Evolutionary conservation across 2,888 invertebrate species (phyloP).

Genomic region (Aphrophora alni): DNA sequence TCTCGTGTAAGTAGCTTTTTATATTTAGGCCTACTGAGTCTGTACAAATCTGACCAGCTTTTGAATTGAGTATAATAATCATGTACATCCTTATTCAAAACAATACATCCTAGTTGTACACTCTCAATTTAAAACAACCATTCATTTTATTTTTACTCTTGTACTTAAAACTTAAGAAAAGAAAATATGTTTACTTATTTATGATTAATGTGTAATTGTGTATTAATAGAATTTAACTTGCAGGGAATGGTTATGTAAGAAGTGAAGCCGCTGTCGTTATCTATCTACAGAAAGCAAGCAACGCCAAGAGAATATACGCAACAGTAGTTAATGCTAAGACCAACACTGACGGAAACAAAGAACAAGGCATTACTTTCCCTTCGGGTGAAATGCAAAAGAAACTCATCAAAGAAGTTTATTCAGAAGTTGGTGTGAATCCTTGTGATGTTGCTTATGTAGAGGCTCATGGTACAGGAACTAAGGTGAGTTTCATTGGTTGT

Average conservation of each 20-base stretch:
- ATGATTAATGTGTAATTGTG: too few relatives aligned
- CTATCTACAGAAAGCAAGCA: constrained; percentile 78
- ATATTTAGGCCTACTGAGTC: too few relatives aligned
- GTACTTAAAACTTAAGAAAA: too few relatives aligned
- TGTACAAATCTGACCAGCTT: too few relatives aligned
- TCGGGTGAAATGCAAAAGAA: constrained; percentile 80
- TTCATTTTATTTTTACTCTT: background rate
- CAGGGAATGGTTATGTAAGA: constrained; percentile 86
- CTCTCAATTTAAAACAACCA: too few relatives aligned
- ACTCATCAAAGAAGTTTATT: constrained; percentile 85
- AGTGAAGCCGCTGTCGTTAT: constrained; percentile 87
- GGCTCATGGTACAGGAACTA: constrained; percentile 98
- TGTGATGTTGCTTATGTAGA: constrained; percentile 88
- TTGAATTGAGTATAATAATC: too few relatives aligned
- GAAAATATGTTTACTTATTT: background rate
- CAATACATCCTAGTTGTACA: too few relatives aligned
- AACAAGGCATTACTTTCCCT: constrained; percentile 88
- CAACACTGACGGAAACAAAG: constrained; percentile 93
- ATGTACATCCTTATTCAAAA: too few relatives aligned
- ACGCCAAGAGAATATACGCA: constrained; percentile 83
- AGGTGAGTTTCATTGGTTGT: too few relatives aligned
- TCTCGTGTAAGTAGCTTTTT: too few relatives aligned
- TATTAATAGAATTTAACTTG: background rate
- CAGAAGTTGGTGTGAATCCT: constrained; percentile 82
- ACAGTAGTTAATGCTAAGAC: constrained; percentile 86